These are phyloP conservation scores for Chrysotoxum bicinctum DNA, from an alignment of 2,888 invertebrate species.

Conservation along the genomic window DNA sequence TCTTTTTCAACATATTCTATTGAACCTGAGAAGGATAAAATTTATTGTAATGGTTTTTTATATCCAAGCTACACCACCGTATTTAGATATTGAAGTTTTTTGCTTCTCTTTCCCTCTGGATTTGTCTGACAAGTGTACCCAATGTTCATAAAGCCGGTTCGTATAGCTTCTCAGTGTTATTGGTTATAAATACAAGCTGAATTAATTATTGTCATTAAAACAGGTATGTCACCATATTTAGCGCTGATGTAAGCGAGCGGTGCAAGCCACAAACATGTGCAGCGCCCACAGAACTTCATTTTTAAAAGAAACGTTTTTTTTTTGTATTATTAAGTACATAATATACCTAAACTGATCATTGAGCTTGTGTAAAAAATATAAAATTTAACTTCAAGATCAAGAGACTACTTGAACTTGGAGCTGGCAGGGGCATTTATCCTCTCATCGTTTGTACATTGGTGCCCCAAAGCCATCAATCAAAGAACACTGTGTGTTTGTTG, in stretches of 20 bases:
- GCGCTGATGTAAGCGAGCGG: constrained; percentile 57
- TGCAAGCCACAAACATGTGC: constrained; percentile 23
- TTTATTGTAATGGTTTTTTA: neutral
- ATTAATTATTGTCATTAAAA: constrained; percentile 42
- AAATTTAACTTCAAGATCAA: constrained; percentile 11
- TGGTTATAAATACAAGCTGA: constrained; percentile 30
- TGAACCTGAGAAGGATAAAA: neutral
- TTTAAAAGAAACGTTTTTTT: neutral
- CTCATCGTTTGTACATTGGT: neutral
- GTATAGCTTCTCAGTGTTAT: constrained; percentile 3
- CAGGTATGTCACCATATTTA: constrained; percentile 66
- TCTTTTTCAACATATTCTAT: no score
- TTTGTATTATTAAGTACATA: neutral
- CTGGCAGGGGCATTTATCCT: neutral
- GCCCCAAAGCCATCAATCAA: constrained; percentile 44
- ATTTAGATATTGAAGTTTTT: constrained; percentile 26
- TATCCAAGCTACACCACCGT: constrained; percentile 33
- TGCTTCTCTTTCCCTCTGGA: neutral
- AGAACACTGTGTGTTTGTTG: constrained; percentile 1
- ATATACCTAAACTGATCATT: neutral
- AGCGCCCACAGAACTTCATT: constrained; percentile 48
- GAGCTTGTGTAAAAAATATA: neutral
- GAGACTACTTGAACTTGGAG: neutral
- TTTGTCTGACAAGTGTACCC: constrained; percentile 40
- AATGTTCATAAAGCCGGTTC: constrained; percentile 46